These are phyloP conservation scores for Grantiella picta DNA, from an alignment of 2,113 vertebrate species.

Conservation along the genomic window DNA sequence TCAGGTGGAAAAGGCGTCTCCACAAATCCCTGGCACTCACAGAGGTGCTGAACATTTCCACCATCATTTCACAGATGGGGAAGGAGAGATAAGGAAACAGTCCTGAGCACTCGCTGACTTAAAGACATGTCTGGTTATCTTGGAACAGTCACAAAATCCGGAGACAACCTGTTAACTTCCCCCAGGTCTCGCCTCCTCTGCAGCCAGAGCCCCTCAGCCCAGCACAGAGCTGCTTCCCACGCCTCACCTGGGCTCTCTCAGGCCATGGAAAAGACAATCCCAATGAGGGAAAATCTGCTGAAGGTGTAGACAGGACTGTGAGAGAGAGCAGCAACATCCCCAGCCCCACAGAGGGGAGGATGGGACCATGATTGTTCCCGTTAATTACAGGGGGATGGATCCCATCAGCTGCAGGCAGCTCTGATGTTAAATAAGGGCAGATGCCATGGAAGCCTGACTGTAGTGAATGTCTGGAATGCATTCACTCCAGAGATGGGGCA, in stretches of 20 bases:
- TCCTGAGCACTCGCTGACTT: background rate
- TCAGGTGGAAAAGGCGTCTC: background rate
- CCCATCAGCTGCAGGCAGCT: background rate
- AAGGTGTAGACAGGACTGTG: background rate
- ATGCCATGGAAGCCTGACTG: background rate
- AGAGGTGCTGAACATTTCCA: background rate
- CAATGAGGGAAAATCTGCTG: background rate
- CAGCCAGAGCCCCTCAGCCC: background rate
- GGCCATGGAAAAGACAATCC: background rate
- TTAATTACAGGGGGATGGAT: background rate
- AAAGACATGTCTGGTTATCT: background rate
- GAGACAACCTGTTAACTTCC: background rate
- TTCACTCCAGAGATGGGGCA: background rate
- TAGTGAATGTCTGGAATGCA: background rate
- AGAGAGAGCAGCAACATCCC: background rate
- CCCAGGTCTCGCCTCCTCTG: background rate
- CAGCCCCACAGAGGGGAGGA: background rate
- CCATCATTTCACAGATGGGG: background rate
- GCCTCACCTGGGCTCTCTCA: background rate
- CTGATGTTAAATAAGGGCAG: background rate
- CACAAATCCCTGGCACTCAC: background rate
- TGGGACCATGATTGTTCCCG: rapidly evolving
- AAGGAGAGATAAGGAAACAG: background rate
- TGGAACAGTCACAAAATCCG: background rate
- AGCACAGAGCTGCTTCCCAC: background rate